Evolutionary conservation across 2,113 vertebrate genomes (phyloP), one percentile per base, ranked within the genome.

Genomic region (Chascanopsetta lugubris): DNA sequence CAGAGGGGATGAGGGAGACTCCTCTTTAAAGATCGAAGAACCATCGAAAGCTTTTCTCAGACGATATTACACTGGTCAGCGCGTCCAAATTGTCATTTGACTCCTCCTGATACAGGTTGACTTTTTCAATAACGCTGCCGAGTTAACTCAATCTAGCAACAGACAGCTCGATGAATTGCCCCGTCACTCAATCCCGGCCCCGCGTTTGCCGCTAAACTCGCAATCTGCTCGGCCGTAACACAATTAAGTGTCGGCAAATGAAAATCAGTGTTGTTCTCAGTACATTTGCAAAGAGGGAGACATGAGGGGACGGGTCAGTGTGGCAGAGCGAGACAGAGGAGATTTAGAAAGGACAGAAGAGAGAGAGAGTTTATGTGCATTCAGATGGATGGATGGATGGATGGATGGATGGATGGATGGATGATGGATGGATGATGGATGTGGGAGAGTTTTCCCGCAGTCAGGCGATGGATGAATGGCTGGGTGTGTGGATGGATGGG

Each of bases 161-260:
- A 83, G 89, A 86, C 88, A 87, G 87, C 83, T 82, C 87, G 47
- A 91, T 91, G 89, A 92, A 92, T 91, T 90, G 84, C 77, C 64
- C 85, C 85, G 90, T 90, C 92, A 91, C 63, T 93, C 90, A 91
- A 70, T 45, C 17, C 1, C 3, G 42, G 68, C 71, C 89, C 81
- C 76, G 81, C 83, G 70, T 88, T 90, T 25, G 50, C 42, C 24
- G 34, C 90, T 77, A 83, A 86, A 88, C 85, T 84, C 50, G 59
- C 87, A 88, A 91, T 92, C 89, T 89, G 88, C 87, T 85, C 43
- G 59, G 82, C 82, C 76, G 86, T 86, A 87, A 90, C 78, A 58
- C 87, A 90, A 93, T 93, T 92, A 91, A 87, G 76, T 38, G 62
- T 63, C 61, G 73, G 85, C 83, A 85, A 90, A 90, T 90, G 84